These are phyloP conservation scores for Helobdella robusta DNA, from an alignment of 2,888 invertebrate genomes.

Conservation along the genomic window DNA sequence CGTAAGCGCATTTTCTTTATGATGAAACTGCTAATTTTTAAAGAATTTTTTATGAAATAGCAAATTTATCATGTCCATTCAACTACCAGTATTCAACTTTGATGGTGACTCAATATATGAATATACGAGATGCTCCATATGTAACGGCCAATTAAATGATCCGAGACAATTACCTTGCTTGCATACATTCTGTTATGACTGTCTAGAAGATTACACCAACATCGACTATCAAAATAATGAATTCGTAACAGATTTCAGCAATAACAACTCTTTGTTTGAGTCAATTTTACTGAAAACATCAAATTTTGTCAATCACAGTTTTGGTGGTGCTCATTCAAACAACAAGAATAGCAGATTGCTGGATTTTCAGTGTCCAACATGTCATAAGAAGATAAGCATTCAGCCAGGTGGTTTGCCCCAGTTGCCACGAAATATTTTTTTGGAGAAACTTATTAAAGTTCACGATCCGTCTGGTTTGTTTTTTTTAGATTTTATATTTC, in stretches of 20 bases:
- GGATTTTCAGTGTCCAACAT: conserved; percentile 19
- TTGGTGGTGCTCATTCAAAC: background rate
- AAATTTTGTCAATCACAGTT: background rate
- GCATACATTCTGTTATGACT: conserved; percentile 20
- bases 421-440: conserved; percentile 8
- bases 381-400: conserved; percentile 6
- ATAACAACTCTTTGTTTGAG: background rate
- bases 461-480: conserved; percentile 7
- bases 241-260: background rate
- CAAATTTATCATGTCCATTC: conserved; percentile 56
- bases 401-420: background rate
- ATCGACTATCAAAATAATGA: background rate
- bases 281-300: too few relatives aligned
- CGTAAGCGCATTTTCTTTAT: too few relatives aligned
- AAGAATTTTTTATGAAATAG: too few relatives aligned
- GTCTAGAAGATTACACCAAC: conserved; percentile 14
- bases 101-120: conserved; percentile 13
- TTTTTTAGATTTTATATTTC: background rate
- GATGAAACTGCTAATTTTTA: too few relatives aligned
- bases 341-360: background rate
- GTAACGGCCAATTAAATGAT: conserved; percentile 13
- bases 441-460: conserved; percentile 17
- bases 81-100: conserved; percentile 21
- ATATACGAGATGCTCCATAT: conserved; percentile 7
- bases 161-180: conserved; percentile 19